These are phyloP conservation scores for Julus scandinavius DNA, from an alignment of 2,888 invertebrate genomes.

Conservation along the genomic window DNA sequence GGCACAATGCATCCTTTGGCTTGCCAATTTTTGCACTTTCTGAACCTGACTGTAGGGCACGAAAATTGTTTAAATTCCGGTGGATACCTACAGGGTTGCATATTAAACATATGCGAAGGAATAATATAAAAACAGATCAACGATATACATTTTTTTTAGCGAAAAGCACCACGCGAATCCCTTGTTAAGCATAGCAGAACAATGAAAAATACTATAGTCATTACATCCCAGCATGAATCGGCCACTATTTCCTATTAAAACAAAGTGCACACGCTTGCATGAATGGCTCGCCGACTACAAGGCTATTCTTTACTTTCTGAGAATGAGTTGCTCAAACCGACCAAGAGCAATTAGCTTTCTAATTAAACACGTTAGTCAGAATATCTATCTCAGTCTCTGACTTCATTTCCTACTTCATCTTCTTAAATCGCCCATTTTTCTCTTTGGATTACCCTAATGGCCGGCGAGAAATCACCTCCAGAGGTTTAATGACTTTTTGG, in stretches of 20 bases:
- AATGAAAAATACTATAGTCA: neutral
- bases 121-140: neutral
- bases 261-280: neutral
- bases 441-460: conserved; percentile 19
- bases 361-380: conserved; percentile 7
- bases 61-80: too few species aligned
- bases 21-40: neutral
- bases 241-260: neutral
- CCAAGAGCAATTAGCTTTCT: conserved; percentile 18
- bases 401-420: conserved; percentile 41
- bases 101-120: neutral
- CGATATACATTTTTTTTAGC: neutral
- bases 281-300: neutral
- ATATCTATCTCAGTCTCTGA: conserved; percentile 1
- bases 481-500: neutral
- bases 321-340: neutral
- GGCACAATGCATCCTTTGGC: neutral
- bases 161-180: neutral
- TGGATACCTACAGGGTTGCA: too few species aligned
- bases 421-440: conserved; percentile 13
- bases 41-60: neutral
- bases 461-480: neutral
- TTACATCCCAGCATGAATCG: neutral
- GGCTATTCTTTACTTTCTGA: neutral
- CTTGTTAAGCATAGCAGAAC: neutral